A percentile compares a stretch with the other conserved stretches of the same genome.
Evolutionary conservation across 2,888 invertebrate species (phyloP).

Genomic region (Drosophila pullipes): DNA sequence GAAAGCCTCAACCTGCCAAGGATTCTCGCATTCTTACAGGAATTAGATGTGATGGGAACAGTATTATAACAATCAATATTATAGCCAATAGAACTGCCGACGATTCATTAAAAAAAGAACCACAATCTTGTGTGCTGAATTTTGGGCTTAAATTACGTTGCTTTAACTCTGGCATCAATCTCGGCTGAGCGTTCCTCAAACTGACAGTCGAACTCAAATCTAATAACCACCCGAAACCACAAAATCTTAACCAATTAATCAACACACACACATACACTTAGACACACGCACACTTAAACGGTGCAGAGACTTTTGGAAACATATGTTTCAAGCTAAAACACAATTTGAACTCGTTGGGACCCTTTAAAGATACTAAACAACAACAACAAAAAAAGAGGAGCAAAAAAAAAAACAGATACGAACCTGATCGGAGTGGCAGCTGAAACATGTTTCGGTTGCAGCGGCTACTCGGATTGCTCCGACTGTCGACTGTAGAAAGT

Average conservation of each 20-base stretch:
- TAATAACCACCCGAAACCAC: constrained; percentile 44
- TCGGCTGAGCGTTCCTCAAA: constrained; percentile 34
- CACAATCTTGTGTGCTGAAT: constrained; percentile 4
- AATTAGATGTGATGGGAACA: background rate
- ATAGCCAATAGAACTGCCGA: background rate
- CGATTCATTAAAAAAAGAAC: background rate
- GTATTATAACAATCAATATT: background rate
- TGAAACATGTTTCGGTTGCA: constrained; percentile 71
- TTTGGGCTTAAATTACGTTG: background rate
- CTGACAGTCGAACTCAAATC: constrained; percentile 30
- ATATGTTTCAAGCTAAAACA: constrained; percentile 66
- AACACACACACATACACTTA: constrained; percentile 29
- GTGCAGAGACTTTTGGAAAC: constrained; percentile 49
- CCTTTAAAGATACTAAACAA: constrained; percentile 27
- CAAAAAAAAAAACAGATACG: constrained; percentile 29
- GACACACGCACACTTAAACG: constrained; percentile 12
- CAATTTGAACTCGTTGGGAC: constrained; percentile 45
- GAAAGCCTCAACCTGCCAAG: background rate
- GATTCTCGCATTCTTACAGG: background rate
- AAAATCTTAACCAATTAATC: constrained; percentile 77
- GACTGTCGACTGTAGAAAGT: constrained; percentile 58
- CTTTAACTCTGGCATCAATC: constrained; percentile 25
- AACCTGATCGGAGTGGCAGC: constrained; percentile 71
- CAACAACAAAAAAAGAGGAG: constrained; percentile 15
- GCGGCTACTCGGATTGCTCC: constrained; percentile 40